Conservation (phyloP, 2,888 invertebrate genomes). For the Eilema sororculum region DNA sequence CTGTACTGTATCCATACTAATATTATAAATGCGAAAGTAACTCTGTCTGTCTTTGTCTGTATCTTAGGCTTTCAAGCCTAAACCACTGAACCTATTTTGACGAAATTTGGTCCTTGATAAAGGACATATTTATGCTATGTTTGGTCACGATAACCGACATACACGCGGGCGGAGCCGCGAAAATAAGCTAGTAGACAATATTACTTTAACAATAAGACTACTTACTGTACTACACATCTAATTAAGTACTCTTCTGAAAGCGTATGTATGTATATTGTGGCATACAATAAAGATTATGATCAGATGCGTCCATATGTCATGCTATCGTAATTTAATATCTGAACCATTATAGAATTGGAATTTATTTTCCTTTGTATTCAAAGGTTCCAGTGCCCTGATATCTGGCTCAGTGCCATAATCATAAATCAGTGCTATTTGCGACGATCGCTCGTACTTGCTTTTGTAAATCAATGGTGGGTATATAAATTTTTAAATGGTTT, state of each 20-base stretch:
- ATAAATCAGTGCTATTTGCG: not conserved
- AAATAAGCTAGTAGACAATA: too few species aligned
- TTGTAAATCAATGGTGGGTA: not conserved
- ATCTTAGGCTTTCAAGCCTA: too few species aligned
- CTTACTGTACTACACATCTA: not conserved
- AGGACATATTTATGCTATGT: too few species aligned
- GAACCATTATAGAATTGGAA: not conserved
- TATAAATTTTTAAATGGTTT: not conserved
- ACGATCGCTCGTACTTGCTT: not conserved
- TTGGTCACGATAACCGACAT: too few species aligned
- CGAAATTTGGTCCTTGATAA: too few species aligned
- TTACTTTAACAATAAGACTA: not conserved
- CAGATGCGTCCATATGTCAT: not conserved
- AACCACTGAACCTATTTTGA: too few species aligned
- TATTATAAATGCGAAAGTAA: too few species aligned
- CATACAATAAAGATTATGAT: not conserved
- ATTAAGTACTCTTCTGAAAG: not conserved
- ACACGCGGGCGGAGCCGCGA: too few species aligned
- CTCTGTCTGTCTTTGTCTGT: too few species aligned
- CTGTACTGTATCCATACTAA: too few species aligned
- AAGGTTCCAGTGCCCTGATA: not conserved
- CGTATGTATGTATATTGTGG: not conserved
- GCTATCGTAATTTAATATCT: not conserved
- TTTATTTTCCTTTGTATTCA: constrained; percentile 2
- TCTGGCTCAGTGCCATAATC: constrained; percentile 1